phyloP scores from a whole-genome alignment of 1,140 invertebrate species.

The Triops longicaudatus region DNA sequence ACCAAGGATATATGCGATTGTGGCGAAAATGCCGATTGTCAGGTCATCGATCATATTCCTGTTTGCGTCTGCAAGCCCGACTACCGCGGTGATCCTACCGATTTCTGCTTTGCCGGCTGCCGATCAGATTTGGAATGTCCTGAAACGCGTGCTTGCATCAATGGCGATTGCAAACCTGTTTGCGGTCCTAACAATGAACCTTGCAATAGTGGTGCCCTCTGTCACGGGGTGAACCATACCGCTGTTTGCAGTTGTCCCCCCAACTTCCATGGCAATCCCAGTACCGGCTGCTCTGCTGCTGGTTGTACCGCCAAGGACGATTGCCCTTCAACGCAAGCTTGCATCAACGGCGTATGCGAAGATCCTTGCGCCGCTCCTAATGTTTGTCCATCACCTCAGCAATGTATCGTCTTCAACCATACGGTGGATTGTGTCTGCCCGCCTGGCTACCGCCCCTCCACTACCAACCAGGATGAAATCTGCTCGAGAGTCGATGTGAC shows the following conservation, averaged over 20 bases:
- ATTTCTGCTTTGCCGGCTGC: slow-evolving; percentile 65
- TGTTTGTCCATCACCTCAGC: slow-evolving; percentile 63
- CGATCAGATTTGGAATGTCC: slow-evolving; percentile 66
- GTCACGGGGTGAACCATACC: slow-evolving; percentile 60
- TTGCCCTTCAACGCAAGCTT: slow-evolving; percentile 72
- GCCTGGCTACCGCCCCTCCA: slow-evolving; percentile 37
- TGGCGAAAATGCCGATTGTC: slow-evolving; percentile 71
- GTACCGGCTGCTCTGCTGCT: slow-evolving; percentile 58
- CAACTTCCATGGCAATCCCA: slow-evolving; percentile 72
- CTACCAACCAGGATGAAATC: slow-evolving; percentile 30
- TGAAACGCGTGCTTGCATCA: slow-evolving; percentile 64
- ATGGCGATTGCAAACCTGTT: slow-evolving; percentile 74
- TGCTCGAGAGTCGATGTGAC: slow-evolving; percentile 33
- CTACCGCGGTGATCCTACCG: slow-evolving; percentile 72
- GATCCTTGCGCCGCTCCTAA: slow-evolving; percentile 67
- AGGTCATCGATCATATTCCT: slow-evolving; percentile 69
- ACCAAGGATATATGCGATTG: slow-evolving; percentile 72
- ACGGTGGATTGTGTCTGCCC: slow-evolving; percentile 73
- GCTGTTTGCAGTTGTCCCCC: slow-evolving; percentile 68
- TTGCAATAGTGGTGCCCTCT: slow-evolving; percentile 74
- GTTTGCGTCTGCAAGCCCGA: slow-evolving; percentile 72
- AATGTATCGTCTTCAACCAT: slow-evolving; percentile 72
- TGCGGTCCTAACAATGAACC: slow-evolving; percentile 51
- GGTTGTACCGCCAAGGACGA: slow-evolving; percentile 83
- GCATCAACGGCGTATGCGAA: slow-evolving; percentile 74